These are phyloP conservation scores for Sylvicola cinctus DNA, from an alignment of 2,888 invertebrate species.

Conservation along the genomic window DNA sequence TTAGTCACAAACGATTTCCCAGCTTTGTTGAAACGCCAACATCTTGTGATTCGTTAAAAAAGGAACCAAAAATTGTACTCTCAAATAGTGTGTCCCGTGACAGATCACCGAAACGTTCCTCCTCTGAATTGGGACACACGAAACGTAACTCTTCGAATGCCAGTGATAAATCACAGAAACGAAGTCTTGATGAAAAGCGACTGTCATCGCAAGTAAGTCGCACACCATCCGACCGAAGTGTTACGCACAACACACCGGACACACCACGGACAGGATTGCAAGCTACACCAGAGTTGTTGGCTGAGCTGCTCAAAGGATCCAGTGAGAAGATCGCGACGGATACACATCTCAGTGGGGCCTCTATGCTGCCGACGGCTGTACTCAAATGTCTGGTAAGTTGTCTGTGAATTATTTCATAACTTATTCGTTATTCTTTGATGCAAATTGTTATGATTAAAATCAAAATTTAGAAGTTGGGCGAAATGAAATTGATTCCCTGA, in stretches of 20 bases:
- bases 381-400: conserved; percentile 8
- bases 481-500: too few relatives aligned
- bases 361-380: conserved; percentile 7
- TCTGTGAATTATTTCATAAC: too few relatives aligned
- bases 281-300: conserved; percentile 45
- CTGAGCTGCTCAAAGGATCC: conserved; percentile 56
- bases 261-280: conserved; percentile 5
- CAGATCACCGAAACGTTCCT: conserved; percentile 17
- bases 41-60: background rate
- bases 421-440: too few relatives aligned
- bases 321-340: conserved; percentile 54
- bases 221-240: conserved; percentile 9
- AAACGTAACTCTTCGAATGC: conserved; percentile 22
- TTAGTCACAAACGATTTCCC: conserved; percentile 16
- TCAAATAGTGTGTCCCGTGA: conserved; percentile 9
- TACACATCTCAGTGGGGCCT: conserved; percentile 15
- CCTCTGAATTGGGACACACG: conserved; percentile 16
- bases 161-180: conserved; percentile 11
- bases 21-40: conserved; percentile 9
- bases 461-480: too few relatives aligned
- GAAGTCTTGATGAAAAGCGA: conserved; percentile 16
- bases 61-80: conserved; percentile 9
- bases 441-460: too few relatives aligned
- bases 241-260: conserved; percentile 2
- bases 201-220: conserved; percentile 8